Evolutionary conservation across 2,888 invertebrate species (phyloP).

Genomic region (Sinopyrophorus schimmeli): DNA sequence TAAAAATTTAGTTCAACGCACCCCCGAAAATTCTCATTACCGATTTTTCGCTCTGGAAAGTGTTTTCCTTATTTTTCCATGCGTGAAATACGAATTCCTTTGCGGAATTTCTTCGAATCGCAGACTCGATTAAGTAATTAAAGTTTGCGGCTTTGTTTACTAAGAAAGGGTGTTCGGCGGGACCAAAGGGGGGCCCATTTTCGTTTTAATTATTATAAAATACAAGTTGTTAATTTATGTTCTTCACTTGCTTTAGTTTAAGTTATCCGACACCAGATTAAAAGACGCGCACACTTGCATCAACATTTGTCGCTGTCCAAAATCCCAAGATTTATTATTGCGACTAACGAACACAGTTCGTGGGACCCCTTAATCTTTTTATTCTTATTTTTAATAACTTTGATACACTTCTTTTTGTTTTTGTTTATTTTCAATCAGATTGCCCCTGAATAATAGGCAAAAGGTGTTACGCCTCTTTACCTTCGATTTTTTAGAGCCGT

Average conservation of each 20-base stretch:
- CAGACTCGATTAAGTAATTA: too few species aligned
- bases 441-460: too few species aligned
- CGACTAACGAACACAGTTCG: conserved; percentile 32
- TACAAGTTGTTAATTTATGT: conserved; percentile 28
- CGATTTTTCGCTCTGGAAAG: conserved; percentile 29
- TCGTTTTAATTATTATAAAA: too few species aligned
- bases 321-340: conserved; percentile 32
- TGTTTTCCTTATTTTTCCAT: conserved; percentile 27
- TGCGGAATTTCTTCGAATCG: too few species aligned
- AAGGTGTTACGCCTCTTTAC: not conserved
- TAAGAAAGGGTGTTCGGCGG: too few species aligned
- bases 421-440: too few species aligned
- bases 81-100: conserved; percentile 31
- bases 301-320: conserved; percentile 36
- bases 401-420: conserved; percentile 34
- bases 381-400: conserved; percentile 24
- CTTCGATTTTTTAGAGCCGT: not conserved
- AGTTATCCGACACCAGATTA: conserved; percentile 30
- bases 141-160: too few species aligned
- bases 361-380: conserved; percentile 28
- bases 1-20: too few species aligned
- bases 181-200: too few species aligned
- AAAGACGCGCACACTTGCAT: conserved; percentile 31
- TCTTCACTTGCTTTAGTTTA: conserved; percentile 29
- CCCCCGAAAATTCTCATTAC: conserved; percentile 28